phyloP scores from a whole-genome alignment of 2,888 invertebrate genomes.

The Parnassius orleans region DNA sequence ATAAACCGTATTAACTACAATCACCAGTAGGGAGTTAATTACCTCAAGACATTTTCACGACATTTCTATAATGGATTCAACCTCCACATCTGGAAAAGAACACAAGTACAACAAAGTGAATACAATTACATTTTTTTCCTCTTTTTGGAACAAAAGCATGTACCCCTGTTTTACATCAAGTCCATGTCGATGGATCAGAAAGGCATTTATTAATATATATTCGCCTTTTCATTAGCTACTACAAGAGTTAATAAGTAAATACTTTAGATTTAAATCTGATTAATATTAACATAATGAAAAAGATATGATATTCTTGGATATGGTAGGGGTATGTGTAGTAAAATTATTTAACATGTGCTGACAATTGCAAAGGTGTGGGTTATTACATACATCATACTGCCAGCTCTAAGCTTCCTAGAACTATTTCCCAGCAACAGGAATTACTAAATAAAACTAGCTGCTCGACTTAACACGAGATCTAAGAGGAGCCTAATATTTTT shows the following conservation, averaged over 20 bases:
- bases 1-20: conserved; percentile 73
- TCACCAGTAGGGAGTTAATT: conserved; percentile 80
- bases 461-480: not conserved
- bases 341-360: not conserved
- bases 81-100: conserved; percentile 81
- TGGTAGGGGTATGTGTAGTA: not conserved
- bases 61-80: conserved; percentile 79
- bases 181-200: conserved; percentile 57
- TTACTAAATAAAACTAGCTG: not conserved
- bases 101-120: conserved; percentile 81
- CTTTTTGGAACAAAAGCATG: conserved; percentile 54
- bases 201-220: conserved; percentile 16
- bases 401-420: not conserved
- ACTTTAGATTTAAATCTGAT: not conserved
- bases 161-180: conserved; percentile 78
- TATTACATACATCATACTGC: not conserved
- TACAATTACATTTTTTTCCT: conserved; percentile 52
- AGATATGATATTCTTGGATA: not conserved
- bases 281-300: not conserved
- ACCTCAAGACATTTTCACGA: conserved; percentile 80
- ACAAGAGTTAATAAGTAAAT: conserved; percentile 6
- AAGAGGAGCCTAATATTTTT: not conserved
- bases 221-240: not conserved
- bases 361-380: not conserved
- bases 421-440: conserved; percentile 2